These are phyloP conservation scores for Drosophila longiperda DNA, from an alignment of 2,888 invertebrate species.

Conservation along the genomic window DNA sequence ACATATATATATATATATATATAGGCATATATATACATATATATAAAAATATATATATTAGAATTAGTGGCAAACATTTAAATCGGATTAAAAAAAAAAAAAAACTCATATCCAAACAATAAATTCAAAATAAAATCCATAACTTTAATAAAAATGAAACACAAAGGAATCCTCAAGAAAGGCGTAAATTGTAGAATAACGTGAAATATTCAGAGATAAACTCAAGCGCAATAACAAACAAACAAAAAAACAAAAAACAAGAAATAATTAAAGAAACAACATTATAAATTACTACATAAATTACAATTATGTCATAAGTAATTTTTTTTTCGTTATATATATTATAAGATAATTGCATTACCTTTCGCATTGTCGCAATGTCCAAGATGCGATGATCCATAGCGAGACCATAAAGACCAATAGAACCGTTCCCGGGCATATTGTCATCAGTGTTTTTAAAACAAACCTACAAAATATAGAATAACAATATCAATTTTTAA, in stretches of 20 bases:
- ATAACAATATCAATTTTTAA: not conserved
- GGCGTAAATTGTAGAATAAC: conserved; percentile 35
- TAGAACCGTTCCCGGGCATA: conserved; percentile 98
- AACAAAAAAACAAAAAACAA: conserved; percentile 11
- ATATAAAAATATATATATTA: conserved; percentile 42
- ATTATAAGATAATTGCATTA: conserved; percentile 85
- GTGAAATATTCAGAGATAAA: conserved; percentile 41
- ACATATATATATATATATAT: not conserved
- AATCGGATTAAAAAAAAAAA: conserved; percentile 57
- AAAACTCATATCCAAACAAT: conserved; percentile 1
- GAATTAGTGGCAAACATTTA: conserved; percentile 76
- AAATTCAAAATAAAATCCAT: conserved; percentile 3
- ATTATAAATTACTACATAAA: conserved; percentile 53
- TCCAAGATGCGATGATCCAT: conserved; percentile 99
- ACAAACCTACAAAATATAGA: conserved; percentile 88
- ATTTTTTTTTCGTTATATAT: conserved; percentile 4
- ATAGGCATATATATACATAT: not conserved
- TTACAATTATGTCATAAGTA: conserved; percentile 37
- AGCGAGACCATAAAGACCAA: conserved; percentile 99
- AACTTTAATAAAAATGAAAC: conserved; percentile 8
- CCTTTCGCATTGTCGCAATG: conserved; percentile 99
- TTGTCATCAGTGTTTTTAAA: conserved; percentile 99
- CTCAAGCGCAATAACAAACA: conserved; percentile 36
- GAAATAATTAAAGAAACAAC: conserved; percentile 43
- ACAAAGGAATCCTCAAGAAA: conserved; percentile 26